A percentile compares a stretch with the other conserved stretches of the same genome.
Conservation (phyloP, 2,797 vertebrate genomes). For the Lithobates pipiens region DNA sequence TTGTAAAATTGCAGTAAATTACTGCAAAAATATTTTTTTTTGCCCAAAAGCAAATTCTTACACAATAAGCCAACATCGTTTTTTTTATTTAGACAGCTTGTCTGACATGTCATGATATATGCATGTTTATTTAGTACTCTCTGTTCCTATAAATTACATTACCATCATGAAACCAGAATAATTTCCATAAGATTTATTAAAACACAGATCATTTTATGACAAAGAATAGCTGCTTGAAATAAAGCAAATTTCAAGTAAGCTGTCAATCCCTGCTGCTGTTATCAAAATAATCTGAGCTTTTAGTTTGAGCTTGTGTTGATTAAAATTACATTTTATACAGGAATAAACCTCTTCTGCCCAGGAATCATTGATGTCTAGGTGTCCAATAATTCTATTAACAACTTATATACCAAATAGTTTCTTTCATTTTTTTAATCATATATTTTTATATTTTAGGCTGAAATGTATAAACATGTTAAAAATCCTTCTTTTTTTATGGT, state of each 20-base stretch:
- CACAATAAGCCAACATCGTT: background rate
- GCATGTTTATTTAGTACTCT: background rate
- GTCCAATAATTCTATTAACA: no score
- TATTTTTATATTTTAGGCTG: no score
- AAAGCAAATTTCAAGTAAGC: background rate
- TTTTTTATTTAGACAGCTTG: slow-evolving; percentile 2
- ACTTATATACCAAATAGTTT: no score
- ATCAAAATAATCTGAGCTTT: no score
- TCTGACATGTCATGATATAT: slow-evolving; percentile 9
- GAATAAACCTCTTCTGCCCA: no score
- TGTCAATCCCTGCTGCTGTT: background rate
- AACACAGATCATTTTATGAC: background rate
- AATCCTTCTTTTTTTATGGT: no score
- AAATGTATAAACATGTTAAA: no score
- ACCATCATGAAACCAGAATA: background rate
- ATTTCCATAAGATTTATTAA: slow-evolving; percentile 5
- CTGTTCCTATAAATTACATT: slow-evolving; percentile 5
- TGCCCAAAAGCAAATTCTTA: slow-evolving; percentile 4
- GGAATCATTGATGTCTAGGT: no score
- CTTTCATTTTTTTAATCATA: no score
- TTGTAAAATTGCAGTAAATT: background rate
- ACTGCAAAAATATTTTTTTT: no score
- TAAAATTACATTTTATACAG: no score
- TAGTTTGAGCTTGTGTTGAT: no score
- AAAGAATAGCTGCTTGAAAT: background rate